A percentile compares a stretch with the other conserved stretches of the same genome.
phyloP scores from a whole-genome alignment of 2,797 vertebrate genomes.

The Hydrolagus colliei region DNA sequence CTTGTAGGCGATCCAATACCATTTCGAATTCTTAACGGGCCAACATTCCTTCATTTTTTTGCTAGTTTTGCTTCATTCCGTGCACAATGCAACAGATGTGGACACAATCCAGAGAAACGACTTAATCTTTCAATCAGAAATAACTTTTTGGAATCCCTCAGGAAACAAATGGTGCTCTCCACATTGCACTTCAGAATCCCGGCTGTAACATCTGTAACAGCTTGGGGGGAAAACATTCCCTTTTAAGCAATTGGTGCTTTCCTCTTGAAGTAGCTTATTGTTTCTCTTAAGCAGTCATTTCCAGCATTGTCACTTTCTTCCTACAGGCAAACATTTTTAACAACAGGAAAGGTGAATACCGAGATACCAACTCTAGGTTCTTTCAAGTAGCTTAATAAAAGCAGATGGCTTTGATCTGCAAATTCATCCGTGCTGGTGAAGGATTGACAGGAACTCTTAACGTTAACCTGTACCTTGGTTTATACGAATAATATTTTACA shows the following conservation, averaged over 20 bases:
- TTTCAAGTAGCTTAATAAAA: not conserved
- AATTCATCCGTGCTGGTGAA: not conserved
- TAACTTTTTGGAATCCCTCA: too few relatives aligned
- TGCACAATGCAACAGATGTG: too few relatives aligned
- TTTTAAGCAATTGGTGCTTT: not conserved
- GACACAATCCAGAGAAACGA: too few relatives aligned
- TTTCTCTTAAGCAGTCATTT: not conserved
- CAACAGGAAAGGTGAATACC: not conserved
- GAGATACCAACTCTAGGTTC: not conserved
- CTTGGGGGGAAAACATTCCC: not conserved
- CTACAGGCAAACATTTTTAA: not conserved
- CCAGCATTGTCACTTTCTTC: not conserved
- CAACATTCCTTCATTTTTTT: too few relatives aligned
- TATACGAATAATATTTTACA: not conserved
- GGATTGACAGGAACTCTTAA: not conserved
- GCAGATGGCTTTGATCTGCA: not conserved
- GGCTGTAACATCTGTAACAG: not conserved
- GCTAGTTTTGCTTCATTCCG: too few relatives aligned
- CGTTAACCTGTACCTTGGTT: not conserved
- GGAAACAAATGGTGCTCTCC: too few relatives aligned
- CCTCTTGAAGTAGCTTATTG: not conserved
- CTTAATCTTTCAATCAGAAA: too few relatives aligned
- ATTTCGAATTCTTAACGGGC: too few relatives aligned
- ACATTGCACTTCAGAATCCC: too few relatives aligned
- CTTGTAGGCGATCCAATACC: too few relatives aligned